Percentiles rank a stretch among this genome's conserved stretches.
These are phyloP conservation scores for Pimephales promelas DNA, from an alignment of 2,113 vertebrate species.

Conservation along the genomic window DNA sequence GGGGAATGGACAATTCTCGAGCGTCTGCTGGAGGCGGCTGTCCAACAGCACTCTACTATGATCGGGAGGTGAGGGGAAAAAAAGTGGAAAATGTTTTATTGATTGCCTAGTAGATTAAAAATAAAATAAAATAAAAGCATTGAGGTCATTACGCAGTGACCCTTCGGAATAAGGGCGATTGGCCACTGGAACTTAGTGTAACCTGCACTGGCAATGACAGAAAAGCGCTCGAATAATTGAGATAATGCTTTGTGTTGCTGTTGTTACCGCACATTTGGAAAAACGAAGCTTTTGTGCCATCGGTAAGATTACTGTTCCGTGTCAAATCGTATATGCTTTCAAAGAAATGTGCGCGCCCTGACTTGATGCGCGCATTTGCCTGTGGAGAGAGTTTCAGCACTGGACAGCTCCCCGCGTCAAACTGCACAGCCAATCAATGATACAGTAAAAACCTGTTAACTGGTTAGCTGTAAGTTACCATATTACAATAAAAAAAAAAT, in stretches of 20 bases:
- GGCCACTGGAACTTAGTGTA: background rate
- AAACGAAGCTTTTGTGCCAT: background rate
- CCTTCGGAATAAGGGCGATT: background rate
- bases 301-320: background rate
- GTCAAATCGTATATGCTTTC: background rate
- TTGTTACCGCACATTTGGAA: background rate
- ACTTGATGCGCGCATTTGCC: background rate
- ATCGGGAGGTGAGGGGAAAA: slow-evolving; percentile 85
- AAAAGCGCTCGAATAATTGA: background rate
- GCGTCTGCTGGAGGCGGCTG: slow-evolving; percentile 90
- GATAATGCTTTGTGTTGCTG: background rate
- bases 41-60: slow-evolving; percentile 94
- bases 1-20: slow-evolving; percentile 93
- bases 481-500: background rate
- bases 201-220: background rate
- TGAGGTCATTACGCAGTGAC: background rate
- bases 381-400: slow-evolving; percentile 48
- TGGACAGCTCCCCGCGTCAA: slow-evolving; percentile 50
- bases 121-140: no score
- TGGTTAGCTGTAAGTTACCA: background rate
- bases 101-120: background rate
- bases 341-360: slow-evolving; percentile 24
- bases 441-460: background rate
- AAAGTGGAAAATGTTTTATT: slow-evolving; percentile 6
- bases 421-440: background rate